These are phyloP conservation scores for Mus caroli DNA, from an alignment of 2,797 vertebrate genomes.

Conservation along the genomic window DNA sequence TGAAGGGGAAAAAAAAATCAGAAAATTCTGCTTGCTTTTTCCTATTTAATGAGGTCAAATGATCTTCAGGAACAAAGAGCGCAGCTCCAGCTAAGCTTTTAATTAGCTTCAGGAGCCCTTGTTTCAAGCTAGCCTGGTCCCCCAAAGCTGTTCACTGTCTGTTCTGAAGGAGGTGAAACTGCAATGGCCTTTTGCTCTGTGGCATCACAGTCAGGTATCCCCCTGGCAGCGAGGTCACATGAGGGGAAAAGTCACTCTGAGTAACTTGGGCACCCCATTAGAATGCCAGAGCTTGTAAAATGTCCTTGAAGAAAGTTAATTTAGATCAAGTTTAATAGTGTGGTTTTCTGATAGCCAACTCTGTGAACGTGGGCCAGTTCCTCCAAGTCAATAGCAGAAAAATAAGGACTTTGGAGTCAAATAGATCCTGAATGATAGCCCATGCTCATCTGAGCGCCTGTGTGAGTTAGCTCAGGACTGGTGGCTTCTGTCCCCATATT, in stretches of 20 bases:
- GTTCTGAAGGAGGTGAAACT: slow-evolving; percentile 73
- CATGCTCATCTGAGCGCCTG: not conserved
- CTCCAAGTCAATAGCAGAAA: not conserved
- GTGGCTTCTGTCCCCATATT: not conserved
- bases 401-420: slow-evolving; percentile 61
- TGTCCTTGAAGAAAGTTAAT: slow-evolving; percentile 8
- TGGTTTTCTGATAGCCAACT: not conserved
- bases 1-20: slow-evolving; percentile 62
- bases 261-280: not conserved
- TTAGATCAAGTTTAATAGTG: not conserved
- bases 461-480: not conserved
- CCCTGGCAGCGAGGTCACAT: not conserved
- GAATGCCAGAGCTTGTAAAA: not conserved
- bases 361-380: not conserved
- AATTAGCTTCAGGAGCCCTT: slow-evolving; percentile 78
- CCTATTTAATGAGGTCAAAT: slow-evolving; percentile 79
- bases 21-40: slow-evolving; percentile 75
- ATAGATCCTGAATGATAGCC: not conserved
- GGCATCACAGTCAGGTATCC: slow-evolving; percentile 59
- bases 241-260: not conserved
- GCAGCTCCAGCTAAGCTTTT: slow-evolving; percentile 69
- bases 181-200: slow-evolving; percentile 61
- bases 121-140: slow-evolving; percentile 75
- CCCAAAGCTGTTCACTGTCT: slow-evolving; percentile 70
- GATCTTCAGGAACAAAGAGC: slow-evolving; percentile 76